Base-by-base conservation (phyloP, 2,888 invertebrate species). In the Euplexia lucipara region DNA sequence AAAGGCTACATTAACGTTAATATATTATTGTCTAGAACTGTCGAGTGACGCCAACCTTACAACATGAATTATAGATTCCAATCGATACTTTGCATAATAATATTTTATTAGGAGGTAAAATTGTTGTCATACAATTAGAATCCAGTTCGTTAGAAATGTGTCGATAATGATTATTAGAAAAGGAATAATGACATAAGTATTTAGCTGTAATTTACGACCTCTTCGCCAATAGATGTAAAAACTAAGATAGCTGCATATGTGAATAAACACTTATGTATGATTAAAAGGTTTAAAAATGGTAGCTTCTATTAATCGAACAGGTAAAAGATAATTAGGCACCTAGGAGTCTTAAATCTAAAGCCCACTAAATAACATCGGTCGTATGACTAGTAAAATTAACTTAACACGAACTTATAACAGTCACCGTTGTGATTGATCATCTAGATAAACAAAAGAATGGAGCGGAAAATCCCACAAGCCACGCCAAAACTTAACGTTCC, bases 1-100 rank as follows among this genome's bases (percentile, higher is more conserved):
- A n/a, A 76, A 66, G 53, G 51, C 52, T 61, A 42, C 65, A 63
- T 59, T 61, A 70, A 60, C 48, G 76, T 78, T 78, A 76, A 79
- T 82, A 78, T 79, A 75, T 75, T 83, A 81, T 81, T 83, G 71
- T 82, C 79, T 83, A 78, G 77, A 75, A 70, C 75, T 81, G 81
- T 73, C 81, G 61, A 83, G 71, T 61, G 64, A 71, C 69, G 80
- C 70, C 81, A 81, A 79, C 70, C 57, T 58, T 37, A 73, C 39
- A 47, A 57, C 56, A 56, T 48, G 56, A 58, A 57, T 66, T 59
- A 78, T 60, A 44, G 49, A 78, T 74, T 52, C 22, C 52, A 78
- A 65, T 56, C 35, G 68, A 47, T 53, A 48, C 39, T 74, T 78
- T 73, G 67, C 68, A 60, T 78, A 58, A 7, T 65, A 78, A 59